Conservation (phyloP, 2,888 invertebrate species). For the Amphimallon solstitiale region DNA sequence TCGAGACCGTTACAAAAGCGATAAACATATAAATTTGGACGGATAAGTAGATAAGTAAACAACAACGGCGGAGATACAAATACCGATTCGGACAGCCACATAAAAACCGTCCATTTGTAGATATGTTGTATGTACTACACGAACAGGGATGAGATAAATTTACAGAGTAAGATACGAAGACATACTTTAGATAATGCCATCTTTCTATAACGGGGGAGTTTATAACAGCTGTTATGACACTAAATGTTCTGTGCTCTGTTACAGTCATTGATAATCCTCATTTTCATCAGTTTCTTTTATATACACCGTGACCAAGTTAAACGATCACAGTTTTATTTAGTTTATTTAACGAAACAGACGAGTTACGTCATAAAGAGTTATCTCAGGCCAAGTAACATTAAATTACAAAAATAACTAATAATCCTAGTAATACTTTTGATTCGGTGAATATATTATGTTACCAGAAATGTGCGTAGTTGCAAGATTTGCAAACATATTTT, state of each 20-base stretch:
- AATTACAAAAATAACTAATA: too few species aligned
- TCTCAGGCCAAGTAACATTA: too few species aligned
- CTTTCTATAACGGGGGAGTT: slow-evolving; percentile 1
- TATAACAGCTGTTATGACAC: slow-evolving; percentile 20
- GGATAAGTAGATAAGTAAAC: slow-evolving; percentile 12
- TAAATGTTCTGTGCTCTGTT: slow-evolving; percentile 24
- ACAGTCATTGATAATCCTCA: too few species aligned
- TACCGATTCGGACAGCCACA: slow-evolving; percentile 3
- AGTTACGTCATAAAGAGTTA: too few species aligned
- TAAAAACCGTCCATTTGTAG: not conserved
- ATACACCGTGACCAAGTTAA: too few species aligned
- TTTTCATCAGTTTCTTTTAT: too few species aligned
- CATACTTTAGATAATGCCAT: not conserved
- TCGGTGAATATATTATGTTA: too few species aligned
- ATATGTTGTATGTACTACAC: not conserved
- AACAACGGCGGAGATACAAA: not conserved
- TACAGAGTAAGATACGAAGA: slow-evolving; percentile 12
- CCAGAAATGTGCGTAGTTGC: too few species aligned
- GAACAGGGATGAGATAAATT: slow-evolving; percentile 8
- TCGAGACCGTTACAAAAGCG: not conserved
- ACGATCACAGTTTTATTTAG: too few species aligned
- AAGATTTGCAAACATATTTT: too few species aligned
- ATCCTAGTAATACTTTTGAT: too few species aligned
- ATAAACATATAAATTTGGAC: slow-evolving; percentile 23
- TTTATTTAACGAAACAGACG: too few species aligned